These are phyloP conservation scores for Lycia hirtaria DNA, from an alignment of 2,888 invertebrate genomes.

Conservation along the genomic window DNA sequence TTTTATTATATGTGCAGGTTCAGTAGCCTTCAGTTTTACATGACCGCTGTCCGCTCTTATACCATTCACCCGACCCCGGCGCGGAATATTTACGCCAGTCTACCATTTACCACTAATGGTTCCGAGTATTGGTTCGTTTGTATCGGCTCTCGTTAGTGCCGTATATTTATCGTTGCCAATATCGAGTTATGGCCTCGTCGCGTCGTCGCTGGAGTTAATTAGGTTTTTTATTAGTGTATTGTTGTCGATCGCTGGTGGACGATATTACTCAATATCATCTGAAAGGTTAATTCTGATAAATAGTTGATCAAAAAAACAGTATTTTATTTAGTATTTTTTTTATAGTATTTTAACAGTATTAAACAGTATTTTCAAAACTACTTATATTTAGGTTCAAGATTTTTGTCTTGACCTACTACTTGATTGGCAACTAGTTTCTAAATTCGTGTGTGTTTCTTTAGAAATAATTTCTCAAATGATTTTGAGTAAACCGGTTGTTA, in stretches of 20 bases:
- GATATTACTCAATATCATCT: not conserved
- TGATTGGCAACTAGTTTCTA: not conserved
- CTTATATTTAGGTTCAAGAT: no score
- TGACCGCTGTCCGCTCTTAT: not conserved
- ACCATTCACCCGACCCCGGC: slow-evolving; percentile 1
- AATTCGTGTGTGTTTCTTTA: no score
- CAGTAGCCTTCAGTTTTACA: not conserved
- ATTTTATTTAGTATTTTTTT: not conserved
- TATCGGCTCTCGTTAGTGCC: slow-evolving; percentile 52
- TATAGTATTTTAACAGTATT: not conserved
- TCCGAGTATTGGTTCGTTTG: slow-evolving; percentile 46
- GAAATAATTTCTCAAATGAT: not conserved
- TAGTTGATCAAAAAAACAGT: no score
- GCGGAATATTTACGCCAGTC: slow-evolving; percentile 42
- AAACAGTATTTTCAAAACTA: no score
- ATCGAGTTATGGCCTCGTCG: slow-evolving; percentile 51
- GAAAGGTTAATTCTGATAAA: not conserved
- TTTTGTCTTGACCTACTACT: not conserved
- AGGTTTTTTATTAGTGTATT: slow-evolving; percentile 44
- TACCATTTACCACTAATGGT: slow-evolving; percentile 50
- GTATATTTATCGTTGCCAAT: slow-evolving; percentile 52
- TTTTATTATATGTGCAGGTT: not conserved
- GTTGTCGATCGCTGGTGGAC: slow-evolving; percentile 23
- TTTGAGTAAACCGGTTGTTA: not conserved
- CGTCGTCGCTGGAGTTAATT: slow-evolving; percentile 49